phyloP scores from a whole-genome alignment of 2,113 vertebrate species.

The Myrmophylax atrothorax region DNA sequence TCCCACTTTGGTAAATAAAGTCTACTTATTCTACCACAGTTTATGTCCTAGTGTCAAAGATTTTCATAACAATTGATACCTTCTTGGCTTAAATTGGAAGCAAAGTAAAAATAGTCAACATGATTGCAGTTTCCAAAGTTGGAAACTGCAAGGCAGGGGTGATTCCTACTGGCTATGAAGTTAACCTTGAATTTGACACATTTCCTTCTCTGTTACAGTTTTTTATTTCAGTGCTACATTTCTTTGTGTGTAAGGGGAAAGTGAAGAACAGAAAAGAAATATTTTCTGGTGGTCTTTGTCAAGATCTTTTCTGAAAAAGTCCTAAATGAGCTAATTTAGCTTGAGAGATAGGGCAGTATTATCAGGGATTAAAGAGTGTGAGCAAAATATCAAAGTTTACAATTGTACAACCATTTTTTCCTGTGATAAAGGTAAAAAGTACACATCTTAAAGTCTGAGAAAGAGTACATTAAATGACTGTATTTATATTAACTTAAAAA shows the following conservation, averaged over 20 bases:
- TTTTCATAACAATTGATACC: background rate
- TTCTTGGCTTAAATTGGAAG: background rate
- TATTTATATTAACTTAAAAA: background rate
- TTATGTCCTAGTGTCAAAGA: background rate
- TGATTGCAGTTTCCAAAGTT: background rate
- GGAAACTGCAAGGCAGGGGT: background rate
- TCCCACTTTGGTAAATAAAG: background rate
- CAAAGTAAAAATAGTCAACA: background rate
- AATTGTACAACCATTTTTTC: background rate
- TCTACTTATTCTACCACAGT: background rate
- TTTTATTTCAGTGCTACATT: background rate
- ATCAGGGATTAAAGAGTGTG: background rate
- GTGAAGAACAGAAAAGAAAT: background rate
- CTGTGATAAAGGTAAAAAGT: background rate
- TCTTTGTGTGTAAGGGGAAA: background rate
- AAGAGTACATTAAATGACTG: background rate
- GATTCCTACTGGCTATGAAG: background rate
- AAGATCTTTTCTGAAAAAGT: background rate
- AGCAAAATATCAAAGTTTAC: background rate
- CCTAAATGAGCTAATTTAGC: background rate
- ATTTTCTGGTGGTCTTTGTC: background rate
- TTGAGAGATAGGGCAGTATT: background rate
- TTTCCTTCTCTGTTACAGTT: background rate
- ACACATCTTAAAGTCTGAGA: background rate
- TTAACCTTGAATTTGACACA: background rate